Base-by-base conservation (phyloP, 2,113 vertebrate genomes). In the Tyrannus savana region DNA sequence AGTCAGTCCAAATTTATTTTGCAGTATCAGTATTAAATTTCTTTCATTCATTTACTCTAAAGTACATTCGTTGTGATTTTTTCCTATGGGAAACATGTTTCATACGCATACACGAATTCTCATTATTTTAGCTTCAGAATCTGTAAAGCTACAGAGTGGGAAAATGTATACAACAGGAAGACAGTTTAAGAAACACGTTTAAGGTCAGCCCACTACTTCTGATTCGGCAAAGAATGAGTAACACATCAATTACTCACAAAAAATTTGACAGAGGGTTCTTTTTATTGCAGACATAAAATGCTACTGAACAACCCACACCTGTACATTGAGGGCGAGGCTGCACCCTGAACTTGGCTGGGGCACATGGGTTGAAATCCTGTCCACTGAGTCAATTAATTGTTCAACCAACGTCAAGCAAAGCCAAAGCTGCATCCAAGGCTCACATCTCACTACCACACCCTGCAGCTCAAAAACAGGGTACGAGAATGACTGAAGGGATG, bases 1-100 rank as follows among this genome's bases (percentile, higher is more conserved):
- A 60, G 27, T 9, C 64, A 77, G 16, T 75, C 25, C 42, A 92
- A 86, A 96, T 96, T 90, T 93, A 91, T 96, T 95, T 91, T 95
- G 68, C 73, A 84, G 49, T 49, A 55, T 64, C 27, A 58, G 71
- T 94, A 91, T 95, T 97, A 96, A 96, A 96, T 94, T 97, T 89
- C 58, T 72, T 81, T 96, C 49, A 90, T 87, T 89, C 64, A 49
- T 88, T 95, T 92, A 76, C 12, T 58, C 25, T 66, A 22, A 88
- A 80, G 24, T 56, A 74, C 3, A 58, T 71, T 91, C 90, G 55
- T 67, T 93, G 50, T 64, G 66, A 67, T 79, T 96, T 95, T 89
- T 93, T 87, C 90, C 74, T 89, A 72, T 49, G 60, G 16, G 35
- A 30, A 95, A 84, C 22, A 19, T 18, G 30, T 71, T 60, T 55